Base-by-base conservation (phyloP, 2,888 invertebrate species). In the Belgica antarctica region DNA sequence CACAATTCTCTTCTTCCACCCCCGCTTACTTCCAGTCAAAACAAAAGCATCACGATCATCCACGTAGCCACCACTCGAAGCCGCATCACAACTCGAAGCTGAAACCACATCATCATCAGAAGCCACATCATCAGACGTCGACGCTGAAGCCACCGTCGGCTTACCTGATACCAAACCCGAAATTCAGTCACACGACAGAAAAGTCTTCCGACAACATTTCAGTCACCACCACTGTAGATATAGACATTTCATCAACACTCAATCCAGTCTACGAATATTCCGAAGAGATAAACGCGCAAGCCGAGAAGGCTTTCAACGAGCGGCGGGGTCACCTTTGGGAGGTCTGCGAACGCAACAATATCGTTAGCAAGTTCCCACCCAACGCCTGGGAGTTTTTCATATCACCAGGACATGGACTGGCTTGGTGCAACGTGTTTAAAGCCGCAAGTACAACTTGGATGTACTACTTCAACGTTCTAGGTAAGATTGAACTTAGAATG, bases 381-480 rank as follows among this genome's bases (percentile, higher is more conserved):
- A 89, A 89, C 76, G 86, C 85, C 73, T 87, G 87, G 83, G 89
- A 89, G 77, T 89, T 89, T 77, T 88, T 89, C 76, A 85, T 89
- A 72, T 88, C 84, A 73, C 86, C 81, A 76, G 86, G 81, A 70
- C 86, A 89, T 74, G 86, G 84, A 75, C 79, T 89, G 57, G 86
- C 88, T 59, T 89, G 89, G 89, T 89, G 89, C 76, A 89, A 88
- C 76, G 84, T 89, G 73, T 89, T 89, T 76, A 89, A 89, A 81
- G 88, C 88, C 34, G 88, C 88, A 24, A 89, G 89, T 74, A 89
- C 89, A n/a, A 88, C 87, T 7, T 90, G 89, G 89, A 83, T 90
- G 81, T 88, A 89, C 78, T 89, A 89, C 78, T 89, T 90, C 76
- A 89, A 89, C 78, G 83, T 88, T 75, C 82, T 90, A 72, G 89